These are phyloP conservation scores for Reticulitermes speratus DNA, from an alignment of 1,140 invertebrate genomes.

Conservation along the genomic window DNA sequence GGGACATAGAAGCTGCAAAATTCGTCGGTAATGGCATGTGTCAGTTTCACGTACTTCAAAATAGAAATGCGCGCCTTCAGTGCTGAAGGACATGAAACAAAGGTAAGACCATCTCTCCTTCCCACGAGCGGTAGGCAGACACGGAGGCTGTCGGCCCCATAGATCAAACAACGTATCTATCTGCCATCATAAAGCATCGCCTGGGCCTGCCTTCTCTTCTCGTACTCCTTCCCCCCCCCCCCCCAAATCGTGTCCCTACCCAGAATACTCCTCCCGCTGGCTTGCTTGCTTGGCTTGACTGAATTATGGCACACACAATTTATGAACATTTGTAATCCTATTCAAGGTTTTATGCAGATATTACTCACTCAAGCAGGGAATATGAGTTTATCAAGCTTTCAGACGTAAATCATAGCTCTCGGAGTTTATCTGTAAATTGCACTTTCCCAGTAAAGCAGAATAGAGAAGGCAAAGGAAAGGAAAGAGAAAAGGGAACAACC, in stretches of 20 bases:
- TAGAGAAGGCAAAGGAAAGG: conserved; percentile 22
- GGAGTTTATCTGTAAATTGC: conserved; percentile 50
- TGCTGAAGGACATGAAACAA: not conserved
- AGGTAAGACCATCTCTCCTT: not conserved
- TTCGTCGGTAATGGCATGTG: no score
- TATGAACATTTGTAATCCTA: conserved; percentile 52
- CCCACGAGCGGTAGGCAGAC: conserved; percentile 10
- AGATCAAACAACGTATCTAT: conserved; percentile 37
- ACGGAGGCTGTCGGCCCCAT: conserved; percentile 33
- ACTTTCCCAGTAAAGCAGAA: conserved; percentile 41
- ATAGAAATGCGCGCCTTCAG: no score
- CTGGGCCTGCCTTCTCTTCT: conserved; percentile 26
- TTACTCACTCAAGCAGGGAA: conserved; percentile 51
- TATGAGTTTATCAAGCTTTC: conserved; percentile 52
- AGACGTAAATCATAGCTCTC: conserved; percentile 48
- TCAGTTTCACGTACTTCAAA: no score
- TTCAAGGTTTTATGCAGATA: conserved; percentile 52
- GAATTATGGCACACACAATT: conserved; percentile 49
- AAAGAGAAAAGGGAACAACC: conserved; percentile 21
- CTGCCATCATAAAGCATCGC: conserved; percentile 37
- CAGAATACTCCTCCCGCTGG: conserved; percentile 30
- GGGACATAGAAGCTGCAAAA: no score
- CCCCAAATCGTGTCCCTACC: conserved; percentile 32
- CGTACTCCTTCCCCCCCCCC: conserved; percentile 25
- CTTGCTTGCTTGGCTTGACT: conserved; percentile 36